Evolutionary conservation across 2,888 invertebrate genomes (phyloP), one percentile per base, ranked within the genome.

Genomic region (Crossocerus cetratus): DNA sequence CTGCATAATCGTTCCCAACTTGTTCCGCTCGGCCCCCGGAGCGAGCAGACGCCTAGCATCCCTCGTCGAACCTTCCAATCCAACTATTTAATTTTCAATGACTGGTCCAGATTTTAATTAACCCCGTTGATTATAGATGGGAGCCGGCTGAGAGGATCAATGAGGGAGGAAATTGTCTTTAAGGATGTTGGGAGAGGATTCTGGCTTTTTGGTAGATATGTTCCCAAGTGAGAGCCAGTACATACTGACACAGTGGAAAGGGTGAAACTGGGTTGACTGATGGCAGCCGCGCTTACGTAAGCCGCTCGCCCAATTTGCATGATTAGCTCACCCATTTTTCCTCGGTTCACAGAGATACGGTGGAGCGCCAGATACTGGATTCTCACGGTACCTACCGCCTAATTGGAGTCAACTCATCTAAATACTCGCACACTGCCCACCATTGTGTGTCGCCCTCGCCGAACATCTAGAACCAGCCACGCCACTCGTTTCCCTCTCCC

Each of bases 361-460:
- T 76, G 80, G 79, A 70, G 81, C 80, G 78, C 83, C 78, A 84
- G 83, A 86, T 86, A 85, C 81, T 86, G 85, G 85, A 88, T 89
- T 89, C 88, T 88, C 89, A 89, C 89, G 88, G 88, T 88, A 84
- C 86, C 86, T 88, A 84, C 85, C 86, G 82, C 88, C 32, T 32
- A 89, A 90, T 89, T 89, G 89, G 86, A 89, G 90, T 89, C 88
- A 89, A 90, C 90, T 89, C 88, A 88, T 90, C 88, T 88, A 89
- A 89, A 90, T 89, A 89, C 81, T 32, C 32, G 82, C 81, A 74
- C 69, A 69, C 83, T 81, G 81, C 81, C 83, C 82, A 83, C 85
- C 81, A 82, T 85, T 82, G 76, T 62, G 45, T 49, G 49, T 49
- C 16, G 49, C 14, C 16, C 32, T 75, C 74, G 69, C 69, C 69